These are phyloP conservation scores for Nanorana parkeri DNA, from an alignment of 2,113 vertebrate species.

Conservation along the genomic window DNA sequence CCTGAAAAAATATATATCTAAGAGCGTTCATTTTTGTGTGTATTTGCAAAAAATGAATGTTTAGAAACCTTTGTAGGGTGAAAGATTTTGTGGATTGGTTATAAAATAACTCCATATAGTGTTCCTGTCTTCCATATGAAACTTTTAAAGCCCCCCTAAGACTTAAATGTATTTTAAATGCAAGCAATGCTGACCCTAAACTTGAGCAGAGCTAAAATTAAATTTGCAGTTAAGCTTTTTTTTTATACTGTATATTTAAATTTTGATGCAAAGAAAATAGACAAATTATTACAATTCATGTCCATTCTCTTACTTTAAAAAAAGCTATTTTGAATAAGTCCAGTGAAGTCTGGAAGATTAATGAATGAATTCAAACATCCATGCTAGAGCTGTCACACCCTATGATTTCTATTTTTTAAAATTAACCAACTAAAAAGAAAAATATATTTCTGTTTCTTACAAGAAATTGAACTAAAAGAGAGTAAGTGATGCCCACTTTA, in stretches of 20 bases:
- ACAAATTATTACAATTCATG: not conserved
- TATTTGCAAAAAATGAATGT: no score
- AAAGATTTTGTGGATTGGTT: no score
- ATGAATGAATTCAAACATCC: constrained; percentile 51
- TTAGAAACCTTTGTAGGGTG: no score
- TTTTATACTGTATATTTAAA: not conserved
- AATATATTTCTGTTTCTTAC: constrained; percentile 29
- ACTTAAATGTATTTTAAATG: no score
- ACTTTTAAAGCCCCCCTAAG: no score
- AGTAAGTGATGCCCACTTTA: not conserved
- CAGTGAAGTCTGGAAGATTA: constrained; percentile 54
- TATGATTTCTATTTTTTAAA: constrained; percentile 53
- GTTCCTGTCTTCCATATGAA: no score
- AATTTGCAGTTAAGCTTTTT: not conserved
- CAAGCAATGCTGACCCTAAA: no score
- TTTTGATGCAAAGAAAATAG: not conserved
- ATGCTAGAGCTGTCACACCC: constrained; percentile 47
- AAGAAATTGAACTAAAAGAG: constrained; percentile 6
- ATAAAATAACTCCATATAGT: no score
- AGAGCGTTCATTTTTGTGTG: no score
- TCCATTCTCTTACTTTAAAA: not conserved
- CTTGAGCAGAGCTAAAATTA: no score
- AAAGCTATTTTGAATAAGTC: constrained; percentile 27
- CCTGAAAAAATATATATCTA: no score
- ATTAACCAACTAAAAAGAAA: constrained; percentile 53